phyloP scores from a whole-genome alignment of 2,888 invertebrate genomes.

The Selenia dentaria region DNA sequence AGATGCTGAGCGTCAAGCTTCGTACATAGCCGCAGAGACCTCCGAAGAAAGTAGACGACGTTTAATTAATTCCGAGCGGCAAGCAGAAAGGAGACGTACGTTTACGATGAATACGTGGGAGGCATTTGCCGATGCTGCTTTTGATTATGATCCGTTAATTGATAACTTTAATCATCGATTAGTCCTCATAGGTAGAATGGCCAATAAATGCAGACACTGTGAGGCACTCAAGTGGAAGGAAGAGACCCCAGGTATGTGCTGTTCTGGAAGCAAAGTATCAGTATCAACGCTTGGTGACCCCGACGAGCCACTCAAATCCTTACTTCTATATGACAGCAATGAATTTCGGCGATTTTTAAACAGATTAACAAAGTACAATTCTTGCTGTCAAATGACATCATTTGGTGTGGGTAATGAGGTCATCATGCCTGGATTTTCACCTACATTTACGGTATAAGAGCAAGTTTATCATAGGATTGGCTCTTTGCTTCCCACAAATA shows the following conservation, averaged over 20 bases:
- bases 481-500: constrained; percentile 6
- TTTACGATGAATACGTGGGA: constrained; percentile 1
- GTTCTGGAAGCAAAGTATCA: constrained; percentile 55
- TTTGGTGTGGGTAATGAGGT: constrained; percentile 38
- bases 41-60: constrained; percentile 3
- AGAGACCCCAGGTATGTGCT: constrained; percentile 59
- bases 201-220: neutral
- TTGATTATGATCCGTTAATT: neutral
- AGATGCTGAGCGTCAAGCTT: constrained; percentile 3
- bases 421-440: constrained; percentile 6
- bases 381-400: constrained; percentile 45
- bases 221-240: constrained; percentile 28
- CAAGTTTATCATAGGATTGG: constrained; percentile 16
- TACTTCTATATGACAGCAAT: constrained; percentile 33
- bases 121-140: neutral
- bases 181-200: neutral
- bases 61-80: constrained; percentile 2
- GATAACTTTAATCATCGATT: neutral
- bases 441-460: constrained; percentile 28
- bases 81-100: neutral
- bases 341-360: constrained; percentile 41
- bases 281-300: constrained; percentile 47
- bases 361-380: constrained; percentile 42
- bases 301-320: constrained; percentile 49
- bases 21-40: neutral